phyloP scores from a whole-genome alignment of 2,888 invertebrate species.

The Germaria angustata region DNA sequence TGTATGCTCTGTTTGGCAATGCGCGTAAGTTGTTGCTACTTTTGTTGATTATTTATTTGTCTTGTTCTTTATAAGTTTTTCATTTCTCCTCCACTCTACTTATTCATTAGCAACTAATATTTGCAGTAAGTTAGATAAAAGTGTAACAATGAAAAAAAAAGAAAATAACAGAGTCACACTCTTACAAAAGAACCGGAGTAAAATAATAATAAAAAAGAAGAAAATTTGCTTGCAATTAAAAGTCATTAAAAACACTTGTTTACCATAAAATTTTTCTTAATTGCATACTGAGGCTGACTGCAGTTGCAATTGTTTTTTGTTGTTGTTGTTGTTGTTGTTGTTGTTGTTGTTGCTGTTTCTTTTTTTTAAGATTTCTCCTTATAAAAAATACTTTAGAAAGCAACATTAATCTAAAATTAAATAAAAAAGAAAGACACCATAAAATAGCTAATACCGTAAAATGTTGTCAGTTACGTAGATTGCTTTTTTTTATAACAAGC shows the following conservation, averaged over 20 bases:
- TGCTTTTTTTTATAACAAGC: no score
- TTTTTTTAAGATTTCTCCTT: constrained; percentile 12
- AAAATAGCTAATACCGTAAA: background rate
- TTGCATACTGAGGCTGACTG: constrained; percentile 9
- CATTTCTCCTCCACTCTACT: background rate
- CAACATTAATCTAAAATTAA: background rate
- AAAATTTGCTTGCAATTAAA: constrained; percentile 43
- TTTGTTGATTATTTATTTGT: background rate
- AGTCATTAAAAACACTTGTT: constrained; percentile 47
- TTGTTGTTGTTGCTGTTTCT: background rate
- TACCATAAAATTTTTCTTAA: constrained; percentile 27
- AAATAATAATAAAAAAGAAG: background rate
- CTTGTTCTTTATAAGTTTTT: constrained; percentile 14
- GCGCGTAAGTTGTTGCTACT: constrained; percentile 42
- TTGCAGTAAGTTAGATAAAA: constrained; percentile 18
- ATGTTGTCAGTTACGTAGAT: no score
- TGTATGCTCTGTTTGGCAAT: constrained; percentile 62
- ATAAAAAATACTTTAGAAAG: background rate
- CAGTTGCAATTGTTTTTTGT: background rate
- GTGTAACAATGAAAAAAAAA: background rate
- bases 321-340: background rate
- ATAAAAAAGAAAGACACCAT: background rate
- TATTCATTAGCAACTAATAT: background rate
- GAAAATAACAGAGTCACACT: background rate
- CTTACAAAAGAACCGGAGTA: constrained; percentile 13